Base-by-base conservation (phyloP, 2,797 vertebrate genomes). In the Megaceryle alcyon region DNA sequence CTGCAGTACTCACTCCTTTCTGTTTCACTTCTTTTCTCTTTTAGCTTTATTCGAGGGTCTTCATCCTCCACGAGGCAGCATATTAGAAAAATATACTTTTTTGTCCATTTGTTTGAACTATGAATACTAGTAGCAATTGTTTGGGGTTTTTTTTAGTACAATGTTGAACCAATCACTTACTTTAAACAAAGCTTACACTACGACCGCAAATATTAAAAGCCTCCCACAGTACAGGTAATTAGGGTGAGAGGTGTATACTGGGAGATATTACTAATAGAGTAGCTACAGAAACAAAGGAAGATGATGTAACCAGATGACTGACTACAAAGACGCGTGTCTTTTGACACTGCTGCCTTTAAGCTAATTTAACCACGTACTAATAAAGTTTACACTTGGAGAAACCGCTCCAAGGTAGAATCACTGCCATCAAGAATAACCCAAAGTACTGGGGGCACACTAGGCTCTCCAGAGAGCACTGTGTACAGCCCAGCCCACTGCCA, bases 391-490 rank as follows among this genome's bases (percentile, higher is more conserved):
- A 81, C 37, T 83, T 54, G 6, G 17, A 90, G 39, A 79, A 90
- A 64, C 7, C 6, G 25, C 88, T 91, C 73, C 29, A 35, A 89
- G 78, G 82, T 26, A 76, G 31, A 88, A 92, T 63, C 0, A 0
- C 21, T 80, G 64, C 20, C 43, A 75, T 49, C 23, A 69, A 60
- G 60, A 46, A 44, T 11, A 71, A 21, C 39, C 57, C 63, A 66
- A 75, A 90, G 48, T 12, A 37, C 10, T 57, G 14, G 5, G 7
- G 12, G n/a, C 12, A 25, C 35, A 31, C 3, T 5, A 25, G 6
- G 33, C 33, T 83, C 41, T 64, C 0, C 0, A 8, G 44, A 82
- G 8, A 53, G 51, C 7, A 3, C 21, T 31, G 7, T 2, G 0
- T 5, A 23, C 23, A 51, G 23, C 15, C n/a, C 31, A 82, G 56